phyloP scores from a whole-genome alignment of 2,888 invertebrate species.

The Drosophila imparisetae region DNA sequence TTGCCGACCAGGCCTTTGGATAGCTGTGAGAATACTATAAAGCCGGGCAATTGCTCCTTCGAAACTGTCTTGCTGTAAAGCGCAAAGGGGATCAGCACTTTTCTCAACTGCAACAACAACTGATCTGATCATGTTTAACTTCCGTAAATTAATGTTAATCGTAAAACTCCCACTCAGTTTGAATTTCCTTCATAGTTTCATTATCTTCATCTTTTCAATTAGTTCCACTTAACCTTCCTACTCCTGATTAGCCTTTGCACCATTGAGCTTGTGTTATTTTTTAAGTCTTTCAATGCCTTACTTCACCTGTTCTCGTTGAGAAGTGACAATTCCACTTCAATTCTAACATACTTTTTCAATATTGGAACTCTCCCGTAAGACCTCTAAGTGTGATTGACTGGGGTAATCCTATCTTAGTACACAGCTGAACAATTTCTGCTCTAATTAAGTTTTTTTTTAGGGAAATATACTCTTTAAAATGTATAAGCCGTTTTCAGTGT shows the following conservation, averaged over 20 bases:
- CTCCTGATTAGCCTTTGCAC: neutral
- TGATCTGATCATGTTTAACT: neutral
- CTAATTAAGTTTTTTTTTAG: no score
- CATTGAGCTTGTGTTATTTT: neutral
- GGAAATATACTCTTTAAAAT: neutral
- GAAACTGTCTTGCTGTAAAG: neutral
- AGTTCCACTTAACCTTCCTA: neutral
- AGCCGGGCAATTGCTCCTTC: fast-evolving
- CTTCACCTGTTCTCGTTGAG: no score
- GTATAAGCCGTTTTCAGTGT: neutral
- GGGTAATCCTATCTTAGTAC: neutral
- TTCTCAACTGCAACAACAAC: neutral
- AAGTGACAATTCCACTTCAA: neutral
- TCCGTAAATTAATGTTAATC: neutral
- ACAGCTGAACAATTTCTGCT: no score
- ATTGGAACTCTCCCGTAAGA: neutral
- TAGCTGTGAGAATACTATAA: neutral
- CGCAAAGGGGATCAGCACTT: neutral
- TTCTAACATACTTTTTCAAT: neutral
- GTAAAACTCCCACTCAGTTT: neutral
- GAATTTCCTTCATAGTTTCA: neutral
- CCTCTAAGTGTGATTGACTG: neutral
- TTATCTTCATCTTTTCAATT: neutral
- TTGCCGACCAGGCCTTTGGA: neutral
- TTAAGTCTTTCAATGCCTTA: neutral